Percentiles rank a stretch among this genome's conserved stretches.
phyloP scores from a whole-genome alignment of 2,797 vertebrate species.

The Hybognathus amarus region DNA sequence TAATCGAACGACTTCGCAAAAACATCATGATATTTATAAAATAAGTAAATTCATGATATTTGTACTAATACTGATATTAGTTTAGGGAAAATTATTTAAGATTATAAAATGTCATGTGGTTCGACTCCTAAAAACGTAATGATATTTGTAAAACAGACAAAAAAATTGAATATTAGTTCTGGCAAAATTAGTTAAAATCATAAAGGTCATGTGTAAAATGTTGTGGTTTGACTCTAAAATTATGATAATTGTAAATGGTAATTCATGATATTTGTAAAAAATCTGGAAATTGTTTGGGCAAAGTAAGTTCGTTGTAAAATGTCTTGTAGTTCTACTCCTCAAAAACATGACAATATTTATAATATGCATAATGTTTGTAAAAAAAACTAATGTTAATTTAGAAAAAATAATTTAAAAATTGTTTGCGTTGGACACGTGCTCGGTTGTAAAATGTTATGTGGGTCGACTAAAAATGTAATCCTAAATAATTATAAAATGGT shows the following conservation, averaged over 20 bases:
- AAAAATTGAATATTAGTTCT: not conserved
- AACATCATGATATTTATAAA: not conserved
- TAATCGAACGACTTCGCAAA: not conserved
- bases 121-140: not conserved
- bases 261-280: not conserved
- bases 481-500: not conserved
- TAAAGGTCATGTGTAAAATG: not conserved
- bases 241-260: not conserved
- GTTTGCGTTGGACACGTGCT: too few species aligned
- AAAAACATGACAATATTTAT: not conserved
- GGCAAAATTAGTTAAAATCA: not conserved
- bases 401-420: too few species aligned
- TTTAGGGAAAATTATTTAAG: not conserved
- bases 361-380: not conserved
- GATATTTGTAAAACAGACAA: not conserved
- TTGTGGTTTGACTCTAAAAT: not conserved
- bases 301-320: not conserved
- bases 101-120: not conserved
- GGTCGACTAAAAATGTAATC: not conserved
- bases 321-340: not conserved
- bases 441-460: not conserved
- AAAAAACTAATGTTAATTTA: too few species aligned
- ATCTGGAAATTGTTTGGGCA: not conserved
- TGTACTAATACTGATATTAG: not conserved
- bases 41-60: not conserved